Evolutionary conservation across 2,113 vertebrate species (phyloP).

Genomic region (Indicator maculatus): DNA sequence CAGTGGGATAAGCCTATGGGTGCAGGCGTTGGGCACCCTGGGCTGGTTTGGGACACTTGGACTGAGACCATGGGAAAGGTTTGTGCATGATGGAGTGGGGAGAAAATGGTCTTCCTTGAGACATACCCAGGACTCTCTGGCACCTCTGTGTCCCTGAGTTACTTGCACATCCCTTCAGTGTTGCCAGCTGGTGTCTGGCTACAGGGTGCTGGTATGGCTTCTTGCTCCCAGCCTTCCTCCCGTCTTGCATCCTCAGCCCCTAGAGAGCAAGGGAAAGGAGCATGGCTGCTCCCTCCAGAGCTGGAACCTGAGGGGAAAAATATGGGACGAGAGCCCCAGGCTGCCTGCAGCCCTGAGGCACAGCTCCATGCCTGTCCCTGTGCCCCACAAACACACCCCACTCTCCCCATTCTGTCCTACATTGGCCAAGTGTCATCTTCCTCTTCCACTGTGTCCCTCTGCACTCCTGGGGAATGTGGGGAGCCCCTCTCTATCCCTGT

Average conservation of each 20-base stretch:
- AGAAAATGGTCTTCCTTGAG: accelerated
- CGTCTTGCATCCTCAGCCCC: neutral
- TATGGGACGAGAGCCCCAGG: neutral
- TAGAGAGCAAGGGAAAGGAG: neutral
- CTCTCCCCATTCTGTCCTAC: neutral
- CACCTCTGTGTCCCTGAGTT: neutral
- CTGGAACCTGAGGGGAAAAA: neutral
- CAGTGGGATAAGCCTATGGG: accelerated
- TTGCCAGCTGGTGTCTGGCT: neutral
- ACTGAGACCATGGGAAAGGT: neutral
- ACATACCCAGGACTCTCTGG: neutral
- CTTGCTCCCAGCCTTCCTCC: neutral
- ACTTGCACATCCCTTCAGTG: neutral
- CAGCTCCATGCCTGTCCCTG: neutral
- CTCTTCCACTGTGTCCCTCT: accelerated
- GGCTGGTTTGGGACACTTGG: neutral
- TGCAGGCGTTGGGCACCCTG: neutral
- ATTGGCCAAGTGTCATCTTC: neutral
- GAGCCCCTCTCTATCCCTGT: neutral
- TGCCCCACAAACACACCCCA: accelerated
- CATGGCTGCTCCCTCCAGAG: neutral
- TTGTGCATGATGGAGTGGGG: neutral
- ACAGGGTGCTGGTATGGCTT: neutral
- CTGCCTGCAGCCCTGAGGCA: neutral
- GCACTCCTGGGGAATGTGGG: neutral